These are phyloP conservation scores for Stenurella melanura DNA, from an alignment of 2,888 invertebrate species.

Conservation along the genomic window DNA sequence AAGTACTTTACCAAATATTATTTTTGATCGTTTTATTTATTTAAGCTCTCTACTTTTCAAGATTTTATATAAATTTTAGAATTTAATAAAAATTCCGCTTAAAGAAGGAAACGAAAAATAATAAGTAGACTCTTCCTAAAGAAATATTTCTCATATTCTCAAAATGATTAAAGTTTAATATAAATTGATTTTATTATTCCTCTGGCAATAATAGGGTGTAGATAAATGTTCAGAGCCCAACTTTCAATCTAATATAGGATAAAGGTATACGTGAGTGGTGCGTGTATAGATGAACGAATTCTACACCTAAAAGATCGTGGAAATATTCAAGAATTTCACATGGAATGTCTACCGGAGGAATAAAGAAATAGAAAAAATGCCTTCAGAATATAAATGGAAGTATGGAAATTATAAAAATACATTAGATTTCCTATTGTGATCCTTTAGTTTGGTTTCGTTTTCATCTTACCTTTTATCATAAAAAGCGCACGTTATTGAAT, in stretches of 20 bases:
- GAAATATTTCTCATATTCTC: background rate
- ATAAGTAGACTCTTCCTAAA: background rate
- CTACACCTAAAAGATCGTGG: constrained; percentile 33
- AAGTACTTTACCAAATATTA: no score
- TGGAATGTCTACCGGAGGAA: constrained; percentile 12
- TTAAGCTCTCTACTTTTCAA: no score
- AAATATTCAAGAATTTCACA: constrained; percentile 36
- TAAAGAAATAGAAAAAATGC: constrained; percentile 33
- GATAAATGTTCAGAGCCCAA: constrained; percentile 30
- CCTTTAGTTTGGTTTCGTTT: background rate
- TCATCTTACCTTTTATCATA: background rate
- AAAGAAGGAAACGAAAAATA: no score
- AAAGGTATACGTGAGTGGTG: constrained; percentile 31
- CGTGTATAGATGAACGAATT: constrained; percentile 37
- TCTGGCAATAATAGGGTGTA: constrained; percentile 17
- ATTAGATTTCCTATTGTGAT: background rate
- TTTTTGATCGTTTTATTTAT: no score
- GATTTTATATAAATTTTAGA: no score
- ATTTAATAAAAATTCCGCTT: no score
- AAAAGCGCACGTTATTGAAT: background rate
- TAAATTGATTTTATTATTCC: constrained; percentile 17
- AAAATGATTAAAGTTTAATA: background rate
- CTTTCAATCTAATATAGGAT: constrained; percentile 26
- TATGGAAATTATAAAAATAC: constrained; percentile 28
- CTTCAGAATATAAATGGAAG: constrained; percentile 26